Base-by-base conservation (phyloP, 2,888 invertebrate genomes). In the Tiliacea citrago region DNA sequence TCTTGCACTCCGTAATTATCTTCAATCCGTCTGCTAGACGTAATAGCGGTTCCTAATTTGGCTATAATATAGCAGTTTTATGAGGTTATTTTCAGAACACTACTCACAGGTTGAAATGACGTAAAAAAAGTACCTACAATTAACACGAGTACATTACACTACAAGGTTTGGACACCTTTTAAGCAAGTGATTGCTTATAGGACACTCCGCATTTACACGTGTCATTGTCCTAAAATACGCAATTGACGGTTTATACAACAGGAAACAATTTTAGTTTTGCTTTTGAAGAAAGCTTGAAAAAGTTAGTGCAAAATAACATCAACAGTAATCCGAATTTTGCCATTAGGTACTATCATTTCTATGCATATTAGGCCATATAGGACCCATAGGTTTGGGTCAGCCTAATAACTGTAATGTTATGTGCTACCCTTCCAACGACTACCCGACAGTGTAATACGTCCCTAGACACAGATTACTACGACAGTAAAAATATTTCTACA, bases 401-500 rank as follows among this genome's bases (percentile, higher is more conserved):
- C 18, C 12, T 35, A 45, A 67, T 61, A 75, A 47, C 53, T 24
- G 16, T 51, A 57, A 67, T 42, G 61, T 57, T 49, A 77, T 62
- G 49, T 47, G 12, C 61, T 24, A 55, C 47, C 39, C n/a, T 57
- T 51, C 12, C 47, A 62, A 29, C 24, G 60, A 12, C 53, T 42
- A 35, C n/a, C 47, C 58, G 49, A 67, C 58, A 29, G n/a, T 49
- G 47, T 72, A 35, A 42, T 35, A n/a, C n/a, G 49, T 69, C 81
- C 66, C 68, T 12, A 16, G 81, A 39, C n/a, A 68, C 70, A 45
- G 21, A 58, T 67, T 49, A 63, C 29, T 10, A 18, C 61, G 45
- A 39, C 67, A n/a, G 7, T 67, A 72, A 72, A 71, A 53, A 61
- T 16, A 69, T 68, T 69, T 51, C 68, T 16, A 2, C 47, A 47